Base-by-base conservation (phyloP, 64 coral and sea anemone genomes). In the Pocillopora verrucosa region DNA sequence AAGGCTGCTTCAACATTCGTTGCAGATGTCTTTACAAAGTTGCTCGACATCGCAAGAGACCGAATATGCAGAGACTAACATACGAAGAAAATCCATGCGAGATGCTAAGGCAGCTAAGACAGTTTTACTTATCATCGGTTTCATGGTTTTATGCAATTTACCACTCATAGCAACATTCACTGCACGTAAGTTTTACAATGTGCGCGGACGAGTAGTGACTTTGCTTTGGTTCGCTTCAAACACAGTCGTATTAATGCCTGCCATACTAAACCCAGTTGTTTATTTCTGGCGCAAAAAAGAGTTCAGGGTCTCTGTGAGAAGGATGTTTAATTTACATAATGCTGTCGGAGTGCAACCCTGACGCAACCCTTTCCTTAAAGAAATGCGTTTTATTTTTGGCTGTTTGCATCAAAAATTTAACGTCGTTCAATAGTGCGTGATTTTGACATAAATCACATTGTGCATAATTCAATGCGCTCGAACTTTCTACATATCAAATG, bases 211-310 rank as follows among this genome's bases (percentile, higher is more conserved):
- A 37, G 65, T 92, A n/a, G 58, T 73, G 3, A 80, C 91, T 58
- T 17, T 92, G 14, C 36, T 88, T 56, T 92, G 91, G 91, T 51
- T 92, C 15, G 58, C 86, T 17, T 78, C 91, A 11, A 88, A 92
- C 83, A 92, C 91, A 0, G 26, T 88, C 9, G 87, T 86, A 37
- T 36, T 92, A 5, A 22, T 72, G 15, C 77, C 76, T 25, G 36
- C 91, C 5, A 34, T 77, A 36, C 22, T 92, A 16, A 70, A 92
- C 25, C 91, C 91, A 1, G 37, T 92, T 5, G 64, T 92, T 70
- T 92, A 92, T 72, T 92, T 86, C 58, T 92, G 91, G 91, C 86
- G 65, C 41, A 88, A 36, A 75, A 68, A 85, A 17, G 85, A 92
- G 26, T 58, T 92, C 13, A 78, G 63, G 56, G 61, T 74, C 15